phyloP scores from a whole-genome alignment of 1,140 invertebrate species.

The Marisa cornuarietis region DNA sequence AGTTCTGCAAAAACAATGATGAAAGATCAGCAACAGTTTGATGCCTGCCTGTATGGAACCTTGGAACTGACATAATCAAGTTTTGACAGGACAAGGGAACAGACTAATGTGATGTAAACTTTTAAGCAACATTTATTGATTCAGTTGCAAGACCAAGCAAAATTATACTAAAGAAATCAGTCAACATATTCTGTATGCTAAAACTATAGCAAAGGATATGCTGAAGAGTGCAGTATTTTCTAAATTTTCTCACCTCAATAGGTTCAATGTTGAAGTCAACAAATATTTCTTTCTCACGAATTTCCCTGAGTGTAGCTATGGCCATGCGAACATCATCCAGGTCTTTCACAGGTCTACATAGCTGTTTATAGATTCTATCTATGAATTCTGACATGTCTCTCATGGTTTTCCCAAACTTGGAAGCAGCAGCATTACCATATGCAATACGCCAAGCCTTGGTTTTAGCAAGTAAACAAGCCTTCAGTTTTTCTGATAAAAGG shows the following conservation, averaged over 20 bases:
- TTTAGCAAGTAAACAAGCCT: conserved; percentile 85
- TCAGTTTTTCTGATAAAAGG: conserved; percentile 78
- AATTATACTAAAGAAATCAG: too few relatives aligned
- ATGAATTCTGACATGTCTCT: conserved; percentile 93
- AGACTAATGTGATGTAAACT: too few relatives aligned
- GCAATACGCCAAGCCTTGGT: conserved; percentile 83
- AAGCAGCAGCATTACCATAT: conserved; percentile 91
- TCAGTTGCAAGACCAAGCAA: too few relatives aligned
- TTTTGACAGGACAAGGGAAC: too few relatives aligned
- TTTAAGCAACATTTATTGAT: too few relatives aligned
- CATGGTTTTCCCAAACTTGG: conserved; percentile 92
- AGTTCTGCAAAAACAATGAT: too few relatives aligned
- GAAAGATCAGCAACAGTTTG: too few relatives aligned
- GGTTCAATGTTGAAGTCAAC: conserved; percentile 93
- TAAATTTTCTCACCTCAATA: conserved; percentile 75
- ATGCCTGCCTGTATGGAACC: too few relatives aligned
- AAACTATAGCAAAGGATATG: too few relatives aligned
- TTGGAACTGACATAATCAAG: too few relatives aligned
- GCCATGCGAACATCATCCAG: conserved; percentile 91
- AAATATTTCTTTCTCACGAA: conserved; percentile 92
- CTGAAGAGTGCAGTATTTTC: neutral
- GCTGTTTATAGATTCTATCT: conserved; percentile 87
- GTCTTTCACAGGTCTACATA: conserved; percentile 87
- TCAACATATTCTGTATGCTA: too few relatives aligned
- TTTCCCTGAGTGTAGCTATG: conserved; percentile 93